A percentile compares a stretch with the other conserved stretches of the same genome.
Evolutionary conservation across 2,113 vertebrate species (phyloP).

Genomic region (Pipa parva): DNA sequence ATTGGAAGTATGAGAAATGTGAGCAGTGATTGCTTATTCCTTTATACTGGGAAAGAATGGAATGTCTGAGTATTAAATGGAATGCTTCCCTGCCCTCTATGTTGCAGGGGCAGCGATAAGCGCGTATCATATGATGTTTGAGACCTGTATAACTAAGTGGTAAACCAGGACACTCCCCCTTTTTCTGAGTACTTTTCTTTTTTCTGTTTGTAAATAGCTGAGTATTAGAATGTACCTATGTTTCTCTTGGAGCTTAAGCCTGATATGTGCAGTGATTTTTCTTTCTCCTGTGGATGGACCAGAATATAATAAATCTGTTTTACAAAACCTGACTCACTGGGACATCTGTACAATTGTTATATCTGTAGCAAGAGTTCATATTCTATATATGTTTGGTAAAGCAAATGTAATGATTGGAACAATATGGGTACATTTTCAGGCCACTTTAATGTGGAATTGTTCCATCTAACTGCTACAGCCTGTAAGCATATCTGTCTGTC

Average conservation of each 20-base stretch:
- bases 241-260: conserved; percentile 17
- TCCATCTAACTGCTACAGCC: too few relatives aligned
- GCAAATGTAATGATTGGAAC: too few relatives aligned
- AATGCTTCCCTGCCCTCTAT: neutral
- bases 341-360: neutral
- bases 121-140: neutral
- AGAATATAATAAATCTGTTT: conserved; percentile 36
- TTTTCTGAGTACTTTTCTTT: neutral
- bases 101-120: neutral
- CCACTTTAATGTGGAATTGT: too few relatives aligned
- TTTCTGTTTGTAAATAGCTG: conserved; percentile 24
- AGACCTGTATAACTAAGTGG: neutral
- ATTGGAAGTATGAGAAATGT: neutral
- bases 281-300: conserved; percentile 35
- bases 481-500: too few relatives aligned
- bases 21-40: neutral
- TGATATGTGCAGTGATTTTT: conserved; percentile 20
- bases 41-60: neutral
- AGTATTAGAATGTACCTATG: conserved; percentile 18
- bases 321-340: conserved; percentile 1
- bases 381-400: too few relatives aligned
- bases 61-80: neutral
- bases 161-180: neutral
- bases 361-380: too few relatives aligned
- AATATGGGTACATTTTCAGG: too few relatives aligned